Conservation (phyloP, 2,888 invertebrate genomes). For the Agrilus cyanescens region DNA sequence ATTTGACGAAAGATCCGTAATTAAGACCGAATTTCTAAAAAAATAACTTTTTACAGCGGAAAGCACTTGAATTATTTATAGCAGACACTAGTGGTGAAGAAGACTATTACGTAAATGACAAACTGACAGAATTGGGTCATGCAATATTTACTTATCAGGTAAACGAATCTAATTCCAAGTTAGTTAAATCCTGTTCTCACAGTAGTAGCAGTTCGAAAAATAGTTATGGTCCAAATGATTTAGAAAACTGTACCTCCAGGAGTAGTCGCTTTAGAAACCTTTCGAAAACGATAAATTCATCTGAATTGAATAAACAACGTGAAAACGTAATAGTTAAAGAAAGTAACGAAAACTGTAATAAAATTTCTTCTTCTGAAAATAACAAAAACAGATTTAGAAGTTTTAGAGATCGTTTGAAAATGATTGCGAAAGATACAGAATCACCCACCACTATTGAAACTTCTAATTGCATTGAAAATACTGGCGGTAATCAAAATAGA, state of each 20-base stretch:
- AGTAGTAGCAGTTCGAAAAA: background rate
- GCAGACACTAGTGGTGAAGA: constrained; percentile 38
- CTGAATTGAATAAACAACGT: background rate
- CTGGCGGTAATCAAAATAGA: too few species aligned
- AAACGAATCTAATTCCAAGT: constrained; percentile 11
- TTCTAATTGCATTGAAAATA: too few species aligned
- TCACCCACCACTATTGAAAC: too few species aligned
- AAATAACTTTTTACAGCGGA: constrained; percentile 9
- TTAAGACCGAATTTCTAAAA: background rate
- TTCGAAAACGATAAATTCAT: background rate
- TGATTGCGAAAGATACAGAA: too few species aligned
- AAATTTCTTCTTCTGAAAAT: too few species aligned
- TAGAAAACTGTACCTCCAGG: background rate
- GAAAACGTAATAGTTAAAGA: constrained; percentile 5
- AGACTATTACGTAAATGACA: constrained; percentile 40
- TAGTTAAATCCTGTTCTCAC: too few species aligned
- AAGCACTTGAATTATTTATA: constrained; percentile 32
- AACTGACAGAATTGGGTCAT: constrained; percentile 38
- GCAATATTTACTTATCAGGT: constrained; percentile 31
- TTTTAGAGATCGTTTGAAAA: too few species aligned
- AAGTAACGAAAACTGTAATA: constrained; percentile 3
- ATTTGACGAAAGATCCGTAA: constrained; percentile 3
- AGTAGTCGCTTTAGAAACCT: background rate
- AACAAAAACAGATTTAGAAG: too few species aligned
- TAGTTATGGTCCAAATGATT: background rate